phyloP scores from a whole-genome alignment of 2,888 invertebrate genomes.

The Salticus scenicus region DNA sequence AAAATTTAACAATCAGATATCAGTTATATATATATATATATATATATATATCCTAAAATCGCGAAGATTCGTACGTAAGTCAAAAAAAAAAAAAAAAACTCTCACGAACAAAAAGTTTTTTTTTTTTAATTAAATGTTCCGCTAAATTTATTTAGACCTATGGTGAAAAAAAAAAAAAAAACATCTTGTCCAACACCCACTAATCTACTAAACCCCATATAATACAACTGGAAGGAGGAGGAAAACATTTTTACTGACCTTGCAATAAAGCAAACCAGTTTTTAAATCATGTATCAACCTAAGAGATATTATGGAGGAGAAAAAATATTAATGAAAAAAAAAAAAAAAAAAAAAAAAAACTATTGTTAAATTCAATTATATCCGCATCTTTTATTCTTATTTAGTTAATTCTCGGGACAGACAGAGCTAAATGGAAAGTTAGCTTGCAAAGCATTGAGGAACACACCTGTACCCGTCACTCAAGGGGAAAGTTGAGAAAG shows the following conservation, averaged over 20 bases:
- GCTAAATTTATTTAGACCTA: too few species aligned
- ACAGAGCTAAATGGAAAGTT: constrained; percentile 36
- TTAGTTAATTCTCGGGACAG: constrained; percentile 52
- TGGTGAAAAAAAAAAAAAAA: too few species aligned
- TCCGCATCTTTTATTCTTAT: constrained; percentile 41
- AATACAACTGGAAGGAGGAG: constrained; percentile 14
- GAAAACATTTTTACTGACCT: constrained; percentile 40
- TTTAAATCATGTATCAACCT: constrained; percentile 26
- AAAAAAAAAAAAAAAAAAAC: constrained; percentile 15
- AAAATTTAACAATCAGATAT: too few species aligned
- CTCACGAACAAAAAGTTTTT: too few species aligned
- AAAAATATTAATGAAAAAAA: background rate
- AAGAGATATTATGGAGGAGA: background rate
- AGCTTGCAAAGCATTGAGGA: constrained; percentile 13
- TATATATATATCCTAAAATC: too few species aligned
- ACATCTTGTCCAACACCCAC: constrained; percentile 23
- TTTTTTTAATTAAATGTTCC: too few species aligned
- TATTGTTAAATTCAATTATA: constrained; percentile 68
- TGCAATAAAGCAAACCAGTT: constrained; percentile 53
- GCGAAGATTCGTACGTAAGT: too few species aligned
- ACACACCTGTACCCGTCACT: constrained; percentile 53
- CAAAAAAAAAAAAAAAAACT: too few species aligned
- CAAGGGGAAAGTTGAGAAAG: constrained; percentile 21
- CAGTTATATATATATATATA: too few species aligned
- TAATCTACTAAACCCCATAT: background rate